Evolutionary conservation across 2,113 vertebrate genomes (phyloP).

Genomic region (Micronisus gabar): DNA sequence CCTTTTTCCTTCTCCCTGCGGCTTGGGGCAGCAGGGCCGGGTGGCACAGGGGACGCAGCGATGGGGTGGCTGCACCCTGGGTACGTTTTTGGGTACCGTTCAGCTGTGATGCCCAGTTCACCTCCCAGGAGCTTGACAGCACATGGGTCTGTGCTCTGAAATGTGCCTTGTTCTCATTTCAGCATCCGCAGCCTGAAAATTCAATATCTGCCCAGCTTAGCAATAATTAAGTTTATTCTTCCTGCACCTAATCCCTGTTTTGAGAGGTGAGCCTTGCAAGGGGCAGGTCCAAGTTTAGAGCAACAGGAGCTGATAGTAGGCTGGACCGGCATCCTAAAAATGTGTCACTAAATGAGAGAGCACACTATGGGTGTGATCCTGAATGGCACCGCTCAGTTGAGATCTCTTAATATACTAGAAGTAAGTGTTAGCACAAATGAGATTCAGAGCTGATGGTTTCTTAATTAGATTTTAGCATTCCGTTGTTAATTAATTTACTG

Average conservation of each 20-base stretch:
- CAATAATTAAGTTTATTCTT: background rate
- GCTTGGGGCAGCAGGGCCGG: background rate
- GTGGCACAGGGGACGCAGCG: accelerated
- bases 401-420: accelerated
- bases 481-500: background rate
- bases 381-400: accelerated
- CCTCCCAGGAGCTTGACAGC: background rate
- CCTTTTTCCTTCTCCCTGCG: background rate
- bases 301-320: background rate
- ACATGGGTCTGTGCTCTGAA: background rate
- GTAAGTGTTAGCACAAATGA: background rate
- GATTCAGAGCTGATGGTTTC: background rate
- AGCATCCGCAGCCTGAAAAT: background rate
- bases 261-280: background rate
- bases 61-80: accelerated
- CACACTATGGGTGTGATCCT: accelerated
- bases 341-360: accelerated
- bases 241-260: background rate
- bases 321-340: background rate
- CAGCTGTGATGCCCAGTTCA: background rate
- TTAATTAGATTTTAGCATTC: background rate
- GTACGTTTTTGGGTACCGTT: background rate
- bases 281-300: background rate
- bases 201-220: background rate
- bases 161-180: accelerated